phyloP scores from a whole-genome alignment of 2,888 invertebrate species.

The Balanococcus diminutus region DNA sequence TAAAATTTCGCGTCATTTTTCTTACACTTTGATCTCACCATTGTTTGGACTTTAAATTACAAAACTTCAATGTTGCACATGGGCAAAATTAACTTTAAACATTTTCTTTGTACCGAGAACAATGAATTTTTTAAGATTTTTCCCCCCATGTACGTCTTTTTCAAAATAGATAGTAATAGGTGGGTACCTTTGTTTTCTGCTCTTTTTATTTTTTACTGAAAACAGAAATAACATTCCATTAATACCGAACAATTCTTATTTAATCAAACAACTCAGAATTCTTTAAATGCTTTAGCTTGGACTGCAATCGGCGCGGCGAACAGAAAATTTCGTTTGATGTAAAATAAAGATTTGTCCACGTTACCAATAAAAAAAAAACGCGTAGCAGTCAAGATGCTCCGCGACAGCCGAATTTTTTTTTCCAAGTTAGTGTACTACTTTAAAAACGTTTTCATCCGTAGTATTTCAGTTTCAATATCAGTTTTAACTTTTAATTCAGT shows the following conservation, averaged over 20 bases:
- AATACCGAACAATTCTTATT: conserved; percentile 6
- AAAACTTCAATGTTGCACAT: not conserved
- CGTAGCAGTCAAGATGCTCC: no score
- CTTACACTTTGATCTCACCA: not conserved
- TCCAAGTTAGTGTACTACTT: no score
- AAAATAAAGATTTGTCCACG: not conserved
- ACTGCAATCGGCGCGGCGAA: not conserved
- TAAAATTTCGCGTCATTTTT: not conserved
- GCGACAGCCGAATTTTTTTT: no score
- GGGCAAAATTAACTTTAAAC: not conserved
- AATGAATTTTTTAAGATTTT: conserved; percentile 3
- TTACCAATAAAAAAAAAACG: not conserved
- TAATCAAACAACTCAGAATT: not conserved
- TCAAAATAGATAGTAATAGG: no score
- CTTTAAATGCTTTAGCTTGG: not conserved
- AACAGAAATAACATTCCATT: not conserved
- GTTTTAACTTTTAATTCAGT: no score
- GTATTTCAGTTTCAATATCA: no score
- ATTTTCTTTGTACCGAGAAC: not conserved
- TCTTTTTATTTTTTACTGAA: not conserved
- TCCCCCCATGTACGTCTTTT: not conserved
- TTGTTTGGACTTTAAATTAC: not conserved
- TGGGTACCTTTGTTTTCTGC: not conserved
- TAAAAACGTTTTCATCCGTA: no score
- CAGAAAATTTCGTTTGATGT: not conserved